Evolutionary conservation across 2,888 invertebrate genomes (phyloP).

Genomic region (Anarsia innoxiella): DNA sequence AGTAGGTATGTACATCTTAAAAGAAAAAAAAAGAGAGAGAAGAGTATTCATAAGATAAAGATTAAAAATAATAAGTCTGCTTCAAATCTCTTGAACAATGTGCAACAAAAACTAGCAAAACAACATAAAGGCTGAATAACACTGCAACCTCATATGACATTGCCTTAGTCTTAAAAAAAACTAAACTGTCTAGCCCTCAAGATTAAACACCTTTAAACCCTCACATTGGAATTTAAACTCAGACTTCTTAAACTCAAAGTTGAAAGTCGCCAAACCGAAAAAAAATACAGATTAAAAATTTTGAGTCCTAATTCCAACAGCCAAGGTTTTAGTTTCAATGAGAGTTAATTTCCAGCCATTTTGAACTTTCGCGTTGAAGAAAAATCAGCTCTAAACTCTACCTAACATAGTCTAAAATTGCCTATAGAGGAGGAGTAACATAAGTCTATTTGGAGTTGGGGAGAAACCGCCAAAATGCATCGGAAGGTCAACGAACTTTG

Average conservation of each 20-base stretch:
- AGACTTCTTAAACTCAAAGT: background rate
- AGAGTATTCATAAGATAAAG: too few species aligned
- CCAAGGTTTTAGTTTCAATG: constrained; percentile 41
- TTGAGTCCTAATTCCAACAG: constrained; percentile 33
- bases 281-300: constrained; percentile 17
- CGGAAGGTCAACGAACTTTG: constrained; percentile 69
- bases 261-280: constrained; percentile 1
- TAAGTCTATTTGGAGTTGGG: constrained; percentile 37
- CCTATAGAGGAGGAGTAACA: constrained; percentile 30
- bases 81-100: too few species aligned
- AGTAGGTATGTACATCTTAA: too few species aligned
- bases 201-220: constrained; percentile 6
- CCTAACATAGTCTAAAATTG: constrained; percentile 32
- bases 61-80: too few species aligned
- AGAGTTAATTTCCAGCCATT: constrained; percentile 29
- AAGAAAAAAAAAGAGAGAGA: too few species aligned
- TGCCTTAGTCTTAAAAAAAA: constrained; percentile 15
- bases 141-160: constrained; percentile 12
- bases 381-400: constrained; percentile 33
- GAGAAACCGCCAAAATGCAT: constrained; percentile 71
- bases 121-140: constrained; percentile 3
- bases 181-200: constrained; percentile 14
- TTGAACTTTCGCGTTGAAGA: constrained; percentile 27
- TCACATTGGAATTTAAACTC: background rate
- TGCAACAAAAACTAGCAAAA: constrained; percentile 7